These are phyloP conservation scores for Meriones psammophilus DNA, from an alignment of 2,797 vertebrate genomes.

Conservation along the genomic window DNA sequence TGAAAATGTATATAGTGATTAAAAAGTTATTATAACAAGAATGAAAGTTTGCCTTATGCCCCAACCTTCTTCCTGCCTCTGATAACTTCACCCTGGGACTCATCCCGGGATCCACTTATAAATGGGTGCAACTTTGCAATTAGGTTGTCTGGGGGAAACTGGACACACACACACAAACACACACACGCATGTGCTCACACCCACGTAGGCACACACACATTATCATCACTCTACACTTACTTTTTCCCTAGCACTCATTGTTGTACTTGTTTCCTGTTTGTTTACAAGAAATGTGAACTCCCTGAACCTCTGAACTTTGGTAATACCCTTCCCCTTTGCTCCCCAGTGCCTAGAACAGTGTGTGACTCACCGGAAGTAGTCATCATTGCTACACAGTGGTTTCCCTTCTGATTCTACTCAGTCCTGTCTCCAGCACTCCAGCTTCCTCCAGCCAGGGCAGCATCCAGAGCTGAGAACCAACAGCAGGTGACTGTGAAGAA, in stretches of 20 bases:
- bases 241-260: not conserved
- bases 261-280: not conserved
- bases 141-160: not conserved
- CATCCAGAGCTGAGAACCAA: not conserved
- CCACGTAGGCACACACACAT: not conserved
- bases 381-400: accelerated
- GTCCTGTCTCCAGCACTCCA: too few species aligned
- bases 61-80: not conserved
- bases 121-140: not conserved
- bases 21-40: not conserved
- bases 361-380: not conserved
- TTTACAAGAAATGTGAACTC: conserved; percentile 8
- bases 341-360: not conserved
- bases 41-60: not conserved
- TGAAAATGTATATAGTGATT: not conserved
- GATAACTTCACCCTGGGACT: not conserved
- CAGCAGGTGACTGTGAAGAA: not conserved
- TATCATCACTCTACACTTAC: not conserved
- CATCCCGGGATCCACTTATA: not conserved
- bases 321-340: not conserved
- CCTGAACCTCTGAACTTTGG: not conserved
- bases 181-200: too few species aligned
- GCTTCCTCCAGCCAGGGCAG: accelerated
- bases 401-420: not conserved
- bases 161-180: too few species aligned